Evolutionary conservation across 1,140 invertebrate genomes (phyloP), one percentile per base, ranked within the genome.

Genomic region (Drosophila teissieri): DNA sequence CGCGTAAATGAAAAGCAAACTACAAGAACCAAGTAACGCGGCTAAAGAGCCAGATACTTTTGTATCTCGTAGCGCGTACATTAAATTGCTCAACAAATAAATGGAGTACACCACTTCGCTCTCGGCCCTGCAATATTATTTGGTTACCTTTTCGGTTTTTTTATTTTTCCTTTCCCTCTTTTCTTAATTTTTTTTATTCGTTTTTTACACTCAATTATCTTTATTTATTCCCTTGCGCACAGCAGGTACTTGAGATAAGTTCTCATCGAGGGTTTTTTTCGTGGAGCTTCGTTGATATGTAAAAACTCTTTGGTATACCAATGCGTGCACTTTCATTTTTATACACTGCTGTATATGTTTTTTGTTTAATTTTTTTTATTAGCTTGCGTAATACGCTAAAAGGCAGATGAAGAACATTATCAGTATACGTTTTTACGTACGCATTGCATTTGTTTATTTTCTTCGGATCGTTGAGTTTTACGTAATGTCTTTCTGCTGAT

Each of bases 31-130:
- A 40, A 69, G 24, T 15, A 60, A 40, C 40, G 54, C 48, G 44
- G 39, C 42, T 19, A 51, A 24, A 45, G 46, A 67, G 61, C 57
- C 39, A 60, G 67, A 78, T 78, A 78, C 46, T 15, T 27, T 53
- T 34, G 31, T 31, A 31, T 31, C 31, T 31, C 31, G 31, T 2
- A 14, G 46, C 48, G 58, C 53, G 37, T 76, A 73, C 48, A 73
- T 73, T 53, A 84, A 83, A 83, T 83, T 83, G 80, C 76, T 84
- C 78, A 63, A 80, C 80, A 83, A 83, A 83, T 51, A 81, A 49
- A 42, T 24, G 55, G 42, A 58, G 44, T 54, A 22, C 22, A 27
- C 22, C 14, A 31, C 19, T 14, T 42, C 42, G 39, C 52, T 27
- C 40, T 34, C 11, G 12, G 48, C 52, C 27, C 36, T 51, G 45